Evolutionary conservation across 2,888 invertebrate species (phyloP).

Genomic region (Allophyes oxyacanthae): DNA sequence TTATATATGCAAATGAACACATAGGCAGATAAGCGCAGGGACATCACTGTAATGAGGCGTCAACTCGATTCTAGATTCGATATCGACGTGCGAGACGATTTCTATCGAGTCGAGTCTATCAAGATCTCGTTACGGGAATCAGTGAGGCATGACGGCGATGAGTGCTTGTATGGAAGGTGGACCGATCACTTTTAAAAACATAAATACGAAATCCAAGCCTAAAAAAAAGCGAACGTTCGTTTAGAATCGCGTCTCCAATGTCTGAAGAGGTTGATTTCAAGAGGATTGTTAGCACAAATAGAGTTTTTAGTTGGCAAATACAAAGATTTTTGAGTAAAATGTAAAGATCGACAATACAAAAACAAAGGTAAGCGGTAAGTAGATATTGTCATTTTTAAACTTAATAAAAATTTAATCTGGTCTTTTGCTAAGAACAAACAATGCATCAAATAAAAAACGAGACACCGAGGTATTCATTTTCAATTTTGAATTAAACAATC

Average conservation of each 20-base stretch:
- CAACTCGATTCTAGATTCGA: constrained; percentile 44
- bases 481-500: constrained; percentile 50
- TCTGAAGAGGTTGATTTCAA: neutral
- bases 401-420: no score
- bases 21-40: constrained; percentile 47
- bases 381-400: no score
- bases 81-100: constrained; percentile 57
- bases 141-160: constrained; percentile 60
- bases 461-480: no score
- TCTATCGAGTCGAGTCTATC: constrained; percentile 63
- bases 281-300: constrained; percentile 1
- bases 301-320: constrained; percentile 1
- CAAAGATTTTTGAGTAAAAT: neutral
- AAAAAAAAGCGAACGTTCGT: constrained; percentile 11
- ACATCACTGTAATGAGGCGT: constrained; percentile 55
- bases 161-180: constrained; percentile 52
- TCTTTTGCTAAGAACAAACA: no score
- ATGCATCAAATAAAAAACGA: no score
- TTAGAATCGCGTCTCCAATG: neutral
- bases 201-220: constrained; percentile 19
- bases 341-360: constrained; percentile 3
- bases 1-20: constrained; percentile 43
- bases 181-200: constrained; percentile 21
- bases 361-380: constrained; percentile 3
- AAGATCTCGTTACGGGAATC: constrained; percentile 68